Evolutionary conservation across 2,797 vertebrate species (phyloP).

Genomic region (Sebastiscus tertius): DNA sequence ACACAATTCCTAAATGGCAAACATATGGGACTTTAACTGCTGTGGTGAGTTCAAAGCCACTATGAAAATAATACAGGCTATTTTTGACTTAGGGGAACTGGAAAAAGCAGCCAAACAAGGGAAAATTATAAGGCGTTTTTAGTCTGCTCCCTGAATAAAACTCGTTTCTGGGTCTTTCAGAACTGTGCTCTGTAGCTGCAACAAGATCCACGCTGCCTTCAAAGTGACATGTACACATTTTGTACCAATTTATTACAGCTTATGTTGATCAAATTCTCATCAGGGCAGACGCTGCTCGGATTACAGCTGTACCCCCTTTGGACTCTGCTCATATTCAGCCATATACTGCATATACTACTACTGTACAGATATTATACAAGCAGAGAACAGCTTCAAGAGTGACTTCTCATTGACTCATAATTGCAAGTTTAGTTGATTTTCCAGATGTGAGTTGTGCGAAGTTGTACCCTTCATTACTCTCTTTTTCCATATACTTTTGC

Average conservation of each 20-base stretch:
- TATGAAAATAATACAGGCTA: conserved; percentile 83
- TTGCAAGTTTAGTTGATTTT: conserved; percentile 1
- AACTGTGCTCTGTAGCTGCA: conserved; percentile 36
- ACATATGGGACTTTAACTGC: conserved; percentile 81
- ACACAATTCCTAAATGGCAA: conserved; percentile 77
- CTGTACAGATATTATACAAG: background rate
- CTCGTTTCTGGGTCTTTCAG: conserved; percentile 24
- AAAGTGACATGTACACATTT: conserved; percentile 34
- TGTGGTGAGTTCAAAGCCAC: conserved; percentile 85
- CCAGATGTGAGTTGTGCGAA: background rate
- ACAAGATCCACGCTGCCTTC: background rate
- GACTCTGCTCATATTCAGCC: background rate
- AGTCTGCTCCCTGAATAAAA: conserved; percentile 69
- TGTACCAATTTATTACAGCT: conserved; percentile 3
- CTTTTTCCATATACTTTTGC: background rate
- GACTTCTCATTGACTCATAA: background rate
- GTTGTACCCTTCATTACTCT: background rate
- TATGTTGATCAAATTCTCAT: conserved; percentile 21
- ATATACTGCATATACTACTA: background rate
- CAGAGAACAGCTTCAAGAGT: background rate
- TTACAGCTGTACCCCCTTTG: conserved; percentile 15
- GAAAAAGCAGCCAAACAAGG: conserved; percentile 79
- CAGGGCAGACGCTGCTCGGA: conserved; percentile 6
- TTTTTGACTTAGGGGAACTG: conserved; percentile 78
- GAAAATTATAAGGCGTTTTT: conserved; percentile 82